Evolutionary conservation across 2,888 invertebrate genomes (phyloP).

Genomic region (Dromius quadrimaculatus): DNA sequence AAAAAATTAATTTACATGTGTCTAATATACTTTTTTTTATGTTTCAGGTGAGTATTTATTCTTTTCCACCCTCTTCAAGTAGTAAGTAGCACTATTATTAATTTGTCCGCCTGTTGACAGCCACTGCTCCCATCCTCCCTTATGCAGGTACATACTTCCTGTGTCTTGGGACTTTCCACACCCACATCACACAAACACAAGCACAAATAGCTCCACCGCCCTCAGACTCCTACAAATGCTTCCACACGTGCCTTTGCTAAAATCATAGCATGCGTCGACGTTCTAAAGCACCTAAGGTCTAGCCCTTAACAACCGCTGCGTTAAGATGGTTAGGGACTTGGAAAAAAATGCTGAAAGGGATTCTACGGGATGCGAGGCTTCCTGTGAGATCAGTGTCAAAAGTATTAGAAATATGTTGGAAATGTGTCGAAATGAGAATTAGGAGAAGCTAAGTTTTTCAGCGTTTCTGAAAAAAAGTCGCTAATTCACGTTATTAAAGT

Average conservation of each 20-base stretch:
- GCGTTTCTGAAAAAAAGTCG: too few species aligned
- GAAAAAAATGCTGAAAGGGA: background rate
- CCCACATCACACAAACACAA: background rate
- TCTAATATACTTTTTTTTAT: too few species aligned
- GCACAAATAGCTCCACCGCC: too few species aligned
- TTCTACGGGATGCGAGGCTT: background rate
- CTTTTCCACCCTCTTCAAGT: background rate
- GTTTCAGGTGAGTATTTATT: background rate
- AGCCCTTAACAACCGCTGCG: background rate
- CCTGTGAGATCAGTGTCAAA: background rate
- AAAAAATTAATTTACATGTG: too few species aligned
- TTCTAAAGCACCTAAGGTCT: background rate
- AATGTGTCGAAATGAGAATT: too few species aligned
- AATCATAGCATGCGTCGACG: background rate
- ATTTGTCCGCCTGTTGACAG: background rate
- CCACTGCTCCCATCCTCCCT: background rate
- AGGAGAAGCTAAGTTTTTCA: too few species aligned
- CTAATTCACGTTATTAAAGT: too few species aligned
- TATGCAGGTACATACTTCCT: background rate
- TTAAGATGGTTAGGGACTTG: background rate
- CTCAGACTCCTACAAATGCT: too few species aligned
- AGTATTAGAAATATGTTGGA: background rate
- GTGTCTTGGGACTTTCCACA: background rate
- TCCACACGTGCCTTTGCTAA: background rate
- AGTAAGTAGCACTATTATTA: background rate